These are phyloP conservation scores for Listrodromus nycthemerus DNA, from an alignment of 2,888 invertebrate species.

Conservation along the genomic window DNA sequence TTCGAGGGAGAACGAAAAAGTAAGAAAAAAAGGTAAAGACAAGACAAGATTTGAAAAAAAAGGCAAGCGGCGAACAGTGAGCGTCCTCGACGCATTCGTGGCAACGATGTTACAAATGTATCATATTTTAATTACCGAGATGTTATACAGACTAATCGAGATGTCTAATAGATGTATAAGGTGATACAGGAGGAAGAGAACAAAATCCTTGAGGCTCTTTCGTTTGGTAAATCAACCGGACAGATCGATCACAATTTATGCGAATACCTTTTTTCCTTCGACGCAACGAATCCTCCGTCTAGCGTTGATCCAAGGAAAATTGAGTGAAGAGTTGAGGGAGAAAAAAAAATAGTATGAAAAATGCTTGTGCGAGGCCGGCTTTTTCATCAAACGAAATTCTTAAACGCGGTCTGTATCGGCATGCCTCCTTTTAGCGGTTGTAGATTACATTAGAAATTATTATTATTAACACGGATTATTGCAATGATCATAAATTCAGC, in stretches of 20 bases:
- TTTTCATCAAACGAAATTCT: slow-evolving; percentile 26
- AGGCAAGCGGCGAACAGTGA: slow-evolving; percentile 53
- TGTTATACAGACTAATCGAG: slow-evolving; percentile 68
- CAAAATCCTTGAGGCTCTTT: slow-evolving; percentile 44
- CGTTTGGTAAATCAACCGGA: slow-evolving; percentile 18
- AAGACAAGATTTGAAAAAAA: slow-evolving; percentile 48
- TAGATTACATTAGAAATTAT: slow-evolving; percentile 64
- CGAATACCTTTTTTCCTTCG: slow-evolving; percentile 15
- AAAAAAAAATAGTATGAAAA: background rate
- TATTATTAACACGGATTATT: slow-evolving; percentile 55
- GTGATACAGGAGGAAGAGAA: slow-evolving; percentile 34
- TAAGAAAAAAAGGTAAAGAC: slow-evolving; percentile 14
- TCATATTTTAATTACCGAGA: slow-evolving; percentile 75
- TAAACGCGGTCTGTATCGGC: slow-evolving; percentile 50
- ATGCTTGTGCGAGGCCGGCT: slow-evolving; percentile 33
- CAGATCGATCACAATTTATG: slow-evolving; percentile 34
- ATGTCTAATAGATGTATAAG: slow-evolving; percentile 65
- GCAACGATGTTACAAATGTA: slow-evolving; percentile 72
- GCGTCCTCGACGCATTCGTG: slow-evolving; percentile 56
- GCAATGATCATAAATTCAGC: slow-evolving; percentile 62
- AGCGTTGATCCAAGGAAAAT: slow-evolving; percentile 2
- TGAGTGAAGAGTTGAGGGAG: background rate
- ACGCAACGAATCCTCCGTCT: background rate
- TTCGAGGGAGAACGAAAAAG: slow-evolving; percentile 32
- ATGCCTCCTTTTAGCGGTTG: slow-evolving; percentile 71